These are phyloP conservation scores for Ectropis grisescens DNA, from an alignment of 1,140 invertebrate species.

Conservation along the genomic window DNA sequence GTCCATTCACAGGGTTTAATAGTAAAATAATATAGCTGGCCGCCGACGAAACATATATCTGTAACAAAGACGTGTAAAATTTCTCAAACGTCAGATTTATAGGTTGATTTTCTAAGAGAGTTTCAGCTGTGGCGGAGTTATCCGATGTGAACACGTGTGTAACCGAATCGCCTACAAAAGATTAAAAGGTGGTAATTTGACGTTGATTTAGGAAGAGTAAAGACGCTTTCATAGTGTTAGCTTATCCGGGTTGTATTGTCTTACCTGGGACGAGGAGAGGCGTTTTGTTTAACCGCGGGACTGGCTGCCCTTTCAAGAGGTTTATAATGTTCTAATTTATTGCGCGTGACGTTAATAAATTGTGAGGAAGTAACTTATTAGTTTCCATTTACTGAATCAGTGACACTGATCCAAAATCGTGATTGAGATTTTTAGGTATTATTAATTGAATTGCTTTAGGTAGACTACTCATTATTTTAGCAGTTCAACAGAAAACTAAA, in stretches of 20 bases:
- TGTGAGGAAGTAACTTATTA: conserved; percentile 15
- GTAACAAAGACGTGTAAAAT: conserved; percentile 59
- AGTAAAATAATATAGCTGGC: conserved; percentile 40
- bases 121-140: no score
- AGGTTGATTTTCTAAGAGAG: conserved; percentile 36
- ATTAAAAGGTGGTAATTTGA: conserved; percentile 66
- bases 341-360: conserved; percentile 31
- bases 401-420: conserved; percentile 2
- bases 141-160: conserved; percentile 44
- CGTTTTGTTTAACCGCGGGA: conserved; percentile 30
- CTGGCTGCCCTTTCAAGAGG: conserved; percentile 5
- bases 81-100: conserved; percentile 60
- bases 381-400: conserved; percentile 5
- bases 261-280: conserved; percentile 32
- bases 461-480: no score
- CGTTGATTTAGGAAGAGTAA: conserved; percentile 59
- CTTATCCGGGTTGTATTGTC: conserved; percentile 56
- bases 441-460: no score
- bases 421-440: no score
- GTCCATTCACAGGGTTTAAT: conserved; percentile 35
- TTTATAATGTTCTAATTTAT: conserved; percentile 42
- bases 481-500: no score
- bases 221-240: conserved; percentile 40
- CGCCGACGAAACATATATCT: conserved; percentile 37
- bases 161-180: conserved; percentile 59